Percentiles rank a stretch among this genome's conserved stretches.
Evolutionary conservation across 2,888 invertebrate species (phyloP).

Genomic region (Leptopilina drosophilae): DNA sequence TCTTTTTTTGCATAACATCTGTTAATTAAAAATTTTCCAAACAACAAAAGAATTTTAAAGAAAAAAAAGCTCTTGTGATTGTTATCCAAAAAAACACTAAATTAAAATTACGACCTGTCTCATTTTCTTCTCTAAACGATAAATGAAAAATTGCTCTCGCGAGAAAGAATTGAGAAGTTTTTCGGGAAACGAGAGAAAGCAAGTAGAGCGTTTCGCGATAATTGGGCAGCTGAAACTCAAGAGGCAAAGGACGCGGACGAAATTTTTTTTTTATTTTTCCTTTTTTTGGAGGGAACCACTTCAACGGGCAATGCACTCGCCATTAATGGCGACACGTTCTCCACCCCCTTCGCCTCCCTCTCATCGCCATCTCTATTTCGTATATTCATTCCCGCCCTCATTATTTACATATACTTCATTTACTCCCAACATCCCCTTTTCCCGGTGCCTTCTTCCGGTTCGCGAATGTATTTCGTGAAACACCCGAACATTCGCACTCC

Average conservation of each 20-base stretch:
- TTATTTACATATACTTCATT: slow-evolving; percentile 73
- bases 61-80: not conserved
- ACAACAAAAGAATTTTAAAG: not conserved
- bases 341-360: slow-evolving; percentile 42
- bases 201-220: slow-evolving; percentile 61
- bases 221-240: slow-evolving; percentile 72
- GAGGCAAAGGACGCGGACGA: slow-evolving; percentile 60
- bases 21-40: too few species aligned
- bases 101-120: not conserved
- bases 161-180: slow-evolving; percentile 29
- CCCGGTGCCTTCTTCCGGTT: slow-evolving; percentile 39
- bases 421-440: slow-evolving; percentile 54
- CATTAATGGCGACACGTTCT: slow-evolving; percentile 58
- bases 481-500: slow-evolving; percentile 39
- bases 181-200: slow-evolving; percentile 50
- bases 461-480: slow-evolving; percentile 38
- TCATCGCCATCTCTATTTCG: too few species aligned
- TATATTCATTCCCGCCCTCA: slow-evolving; percentile 71
- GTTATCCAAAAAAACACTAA: not conserved
- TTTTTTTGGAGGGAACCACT: slow-evolving; percentile 51
- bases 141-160: too few species aligned
- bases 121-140: not conserved
- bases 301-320: slow-evolving; percentile 61
- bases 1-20: too few species aligned
- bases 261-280: slow-evolving; percentile 44